These are phyloP conservation scores for Coturnix japonica DNA, from an alignment of 2,113 vertebrate genomes.

Conservation along the genomic window DNA sequence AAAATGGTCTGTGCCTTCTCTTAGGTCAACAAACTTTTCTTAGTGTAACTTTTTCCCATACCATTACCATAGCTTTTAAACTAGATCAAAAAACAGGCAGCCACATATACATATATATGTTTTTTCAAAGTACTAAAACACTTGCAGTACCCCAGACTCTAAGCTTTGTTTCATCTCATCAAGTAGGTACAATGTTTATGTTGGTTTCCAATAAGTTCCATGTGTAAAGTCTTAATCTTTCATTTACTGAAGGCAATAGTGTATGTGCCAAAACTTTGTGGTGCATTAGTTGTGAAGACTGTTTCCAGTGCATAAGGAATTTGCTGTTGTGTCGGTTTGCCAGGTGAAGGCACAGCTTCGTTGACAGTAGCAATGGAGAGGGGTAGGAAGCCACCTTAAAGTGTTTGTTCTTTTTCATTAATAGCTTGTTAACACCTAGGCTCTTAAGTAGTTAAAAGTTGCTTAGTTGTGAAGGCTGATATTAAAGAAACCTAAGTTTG, in stretches of 20 bases:
- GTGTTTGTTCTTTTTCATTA: slow-evolving; percentile 35
- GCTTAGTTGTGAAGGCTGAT: neutral
- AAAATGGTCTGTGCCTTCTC: slow-evolving; percentile 34
- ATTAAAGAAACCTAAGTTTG: slow-evolving; percentile 5
- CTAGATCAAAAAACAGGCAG: neutral
- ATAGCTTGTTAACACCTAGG: neutral
- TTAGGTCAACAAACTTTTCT: slow-evolving; percentile 19
- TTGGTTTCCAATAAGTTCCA: slow-evolving; percentile 24
- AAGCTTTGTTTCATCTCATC: neutral
- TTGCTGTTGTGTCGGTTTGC: slow-evolving; percentile 8
- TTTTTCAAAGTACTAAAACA: slow-evolving; percentile 17
- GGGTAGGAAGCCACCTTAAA: neutral
- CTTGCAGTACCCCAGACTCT: neutral
- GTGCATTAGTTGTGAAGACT: neutral
- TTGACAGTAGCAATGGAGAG: neutral
- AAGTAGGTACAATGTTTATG: slow-evolving; percentile 13
- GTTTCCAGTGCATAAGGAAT: neutral
- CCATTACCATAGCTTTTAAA: neutral
- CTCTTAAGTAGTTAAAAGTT: neutral
- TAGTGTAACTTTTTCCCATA: neutral
- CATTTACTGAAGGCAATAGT: neutral
- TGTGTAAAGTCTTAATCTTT: slow-evolving; percentile 30
- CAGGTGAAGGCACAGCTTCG: slow-evolving; percentile 24
- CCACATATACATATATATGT: neutral
- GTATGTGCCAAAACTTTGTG: neutral